Evolutionary conservation across 2,888 invertebrate genomes (phyloP).

Genomic region (Noctuana brunneofusca): DNA sequence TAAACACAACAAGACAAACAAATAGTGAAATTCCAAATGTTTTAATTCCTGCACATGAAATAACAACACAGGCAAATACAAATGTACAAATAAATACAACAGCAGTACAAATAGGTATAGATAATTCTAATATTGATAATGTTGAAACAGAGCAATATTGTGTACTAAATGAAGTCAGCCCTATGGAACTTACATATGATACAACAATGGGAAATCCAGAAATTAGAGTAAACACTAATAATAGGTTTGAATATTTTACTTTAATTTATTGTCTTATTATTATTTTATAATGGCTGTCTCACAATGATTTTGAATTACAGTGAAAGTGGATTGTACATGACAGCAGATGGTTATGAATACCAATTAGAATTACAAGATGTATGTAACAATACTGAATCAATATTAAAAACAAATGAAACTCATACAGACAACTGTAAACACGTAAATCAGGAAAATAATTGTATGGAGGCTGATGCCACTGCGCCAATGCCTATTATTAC

Average conservation of each 20-base stretch:
- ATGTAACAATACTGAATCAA: background rate
- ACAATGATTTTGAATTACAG: conserved; percentile 7
- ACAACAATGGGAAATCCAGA: background rate
- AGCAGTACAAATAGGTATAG: background rate
- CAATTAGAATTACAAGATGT: conserved; percentile 3
- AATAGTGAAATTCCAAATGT: background rate
- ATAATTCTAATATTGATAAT: background rate
- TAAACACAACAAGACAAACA: background rate
- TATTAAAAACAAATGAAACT: background rate
- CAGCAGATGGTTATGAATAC: conserved; percentile 22
- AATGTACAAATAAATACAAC: background rate
- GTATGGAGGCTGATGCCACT: too few relatives aligned
- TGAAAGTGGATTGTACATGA: conserved; percentile 10
- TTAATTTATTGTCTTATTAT: too few relatives aligned
- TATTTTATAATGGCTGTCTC: background rate
- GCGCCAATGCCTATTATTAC: too few relatives aligned
- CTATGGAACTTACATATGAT: background rate
- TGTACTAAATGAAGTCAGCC: background rate
- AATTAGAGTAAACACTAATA: background rate
- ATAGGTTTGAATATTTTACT: background rate
- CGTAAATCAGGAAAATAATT: background rate
- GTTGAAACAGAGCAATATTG: background rate
- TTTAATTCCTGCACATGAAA: background rate
- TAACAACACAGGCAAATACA: background rate
- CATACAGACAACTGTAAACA: background rate